phyloP scores from a whole-genome alignment of 2,113 vertebrate genomes.

The Podiceps cristatus region DNA sequence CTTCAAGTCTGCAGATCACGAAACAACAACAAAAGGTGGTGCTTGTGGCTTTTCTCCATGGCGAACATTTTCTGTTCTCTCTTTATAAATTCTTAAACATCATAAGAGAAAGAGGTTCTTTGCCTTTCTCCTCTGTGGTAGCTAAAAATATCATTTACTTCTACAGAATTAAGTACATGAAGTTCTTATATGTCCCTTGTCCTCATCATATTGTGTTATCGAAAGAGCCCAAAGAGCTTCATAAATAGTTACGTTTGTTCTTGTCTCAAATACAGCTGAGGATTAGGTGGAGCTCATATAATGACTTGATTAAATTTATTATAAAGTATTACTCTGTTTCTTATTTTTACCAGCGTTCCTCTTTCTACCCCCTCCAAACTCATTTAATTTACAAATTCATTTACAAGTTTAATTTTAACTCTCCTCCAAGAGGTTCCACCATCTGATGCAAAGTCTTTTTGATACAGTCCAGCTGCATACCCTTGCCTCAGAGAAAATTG shows the following conservation, averaged over 20 bases:
- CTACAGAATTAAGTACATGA: background rate
- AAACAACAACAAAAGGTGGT: background rate
- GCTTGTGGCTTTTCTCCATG: background rate
- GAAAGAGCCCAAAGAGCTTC: background rate
- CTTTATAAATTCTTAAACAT: background rate
- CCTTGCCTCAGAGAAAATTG: accelerated
- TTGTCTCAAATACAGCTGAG: background rate
- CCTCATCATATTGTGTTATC: background rate
- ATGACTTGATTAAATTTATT: background rate
- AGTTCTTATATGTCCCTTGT: background rate
- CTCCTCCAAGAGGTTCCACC: background rate
- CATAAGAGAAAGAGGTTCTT: background rate
- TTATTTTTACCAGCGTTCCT: background rate
- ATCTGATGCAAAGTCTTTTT: background rate
- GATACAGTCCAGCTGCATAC: background rate
- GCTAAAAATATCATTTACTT: background rate
- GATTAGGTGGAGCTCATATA: background rate
- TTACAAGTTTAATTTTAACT: background rate
- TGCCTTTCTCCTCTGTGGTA: background rate
- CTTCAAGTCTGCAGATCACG: background rate
- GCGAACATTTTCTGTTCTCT: background rate
- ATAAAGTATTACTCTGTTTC: background rate
- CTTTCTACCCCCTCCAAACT: background rate
- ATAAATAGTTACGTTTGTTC: background rate
- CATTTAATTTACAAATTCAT: background rate